Evolutionary conservation across 2,113 vertebrate species (phyloP), one percentile per base, ranked within the genome.

Genomic region (Datnioides undecimradiatus): DNA sequence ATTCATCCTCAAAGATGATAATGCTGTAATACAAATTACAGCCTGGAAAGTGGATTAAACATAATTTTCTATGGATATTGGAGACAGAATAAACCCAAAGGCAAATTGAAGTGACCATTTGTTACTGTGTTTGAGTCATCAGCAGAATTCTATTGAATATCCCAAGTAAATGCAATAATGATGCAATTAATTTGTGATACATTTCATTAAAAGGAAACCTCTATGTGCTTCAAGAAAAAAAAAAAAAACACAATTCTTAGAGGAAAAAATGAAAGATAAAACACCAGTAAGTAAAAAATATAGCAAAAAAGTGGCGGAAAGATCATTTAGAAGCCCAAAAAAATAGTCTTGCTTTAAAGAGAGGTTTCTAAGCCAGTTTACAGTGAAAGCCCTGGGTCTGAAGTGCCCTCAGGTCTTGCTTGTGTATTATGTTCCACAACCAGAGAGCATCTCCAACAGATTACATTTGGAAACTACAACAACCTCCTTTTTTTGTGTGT

Each of bases 1-100:
- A 72, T 67, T 82, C 36, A 33, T 64, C 34, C 2, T 33, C 13
- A 2, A 46, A 64, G 51, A 76, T 81, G 63, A 64, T 55, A 71
- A 67, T 48, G 40, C 14, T 43, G 31, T 62, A n/a, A n/a, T n/a
- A 81, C 5, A 77, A 80, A 85, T 83, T 72, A 46, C 40, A 87
- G 68, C 40, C 60, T 60, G 40, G 41, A 51, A 78, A 80, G 69
- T 83, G 76, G 79, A 87, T 85, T 85, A 73, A 74, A 82, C 51
- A 25, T 31, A 4, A 57, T 82, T 72, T 69, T 74, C 49, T 10
- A 74, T 3, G 73, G 58, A 45, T 83, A 67, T 68, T 72, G 59
- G 46, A 64, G 58, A 23, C 57, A 27, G 41, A 77, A 76, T 63
- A 16, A 63, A 78, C 70, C 43, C 68, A 55, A 67, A 69, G 33